phyloP scores from a whole-genome alignment of 2,888 invertebrate genomes.

The Ischnura elegans region DNA sequence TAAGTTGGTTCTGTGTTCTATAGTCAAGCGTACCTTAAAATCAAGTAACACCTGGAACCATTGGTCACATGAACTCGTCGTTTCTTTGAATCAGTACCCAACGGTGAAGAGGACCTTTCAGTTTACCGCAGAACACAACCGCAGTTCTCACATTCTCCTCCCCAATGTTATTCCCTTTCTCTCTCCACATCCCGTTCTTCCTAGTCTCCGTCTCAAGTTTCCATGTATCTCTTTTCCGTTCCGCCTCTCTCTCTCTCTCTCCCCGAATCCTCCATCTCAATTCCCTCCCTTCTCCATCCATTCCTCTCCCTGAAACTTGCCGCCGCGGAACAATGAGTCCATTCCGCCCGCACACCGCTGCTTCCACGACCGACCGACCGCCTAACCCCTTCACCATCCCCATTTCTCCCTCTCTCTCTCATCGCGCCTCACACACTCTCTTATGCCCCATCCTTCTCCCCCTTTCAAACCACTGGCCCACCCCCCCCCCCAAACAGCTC shows the following conservation, averaged over 20 bases:
- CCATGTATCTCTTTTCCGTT: background rate
- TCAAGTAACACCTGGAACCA: no score
- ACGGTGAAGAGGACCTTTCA: no score
- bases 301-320: background rate
- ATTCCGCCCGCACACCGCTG: background rate
- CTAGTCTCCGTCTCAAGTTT: background rate
- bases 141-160: background rate
- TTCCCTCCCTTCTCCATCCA: background rate
- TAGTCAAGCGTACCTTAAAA: no score
- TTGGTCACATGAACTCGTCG: no score
- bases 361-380: background rate
- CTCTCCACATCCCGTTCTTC: background rate
- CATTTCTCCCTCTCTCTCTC: background rate
- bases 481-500: background rate
- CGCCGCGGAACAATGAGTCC: slow-evolving; percentile 9
- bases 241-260: background rate
- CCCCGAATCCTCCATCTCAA: background rate
- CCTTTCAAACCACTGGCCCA: background rate
- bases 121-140: no score
- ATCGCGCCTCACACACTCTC: no score
- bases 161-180: background rate
- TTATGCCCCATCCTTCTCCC: background rate
- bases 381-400: background rate
- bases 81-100: no score
- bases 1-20: no score